A percentile compares a stretch with the other conserved stretches of the same genome.
These are phyloP conservation scores for Phymanthus crucifer DNA, from an alignment of 92 coral and sea anemone genomes.

Conservation along the genomic window DNA sequence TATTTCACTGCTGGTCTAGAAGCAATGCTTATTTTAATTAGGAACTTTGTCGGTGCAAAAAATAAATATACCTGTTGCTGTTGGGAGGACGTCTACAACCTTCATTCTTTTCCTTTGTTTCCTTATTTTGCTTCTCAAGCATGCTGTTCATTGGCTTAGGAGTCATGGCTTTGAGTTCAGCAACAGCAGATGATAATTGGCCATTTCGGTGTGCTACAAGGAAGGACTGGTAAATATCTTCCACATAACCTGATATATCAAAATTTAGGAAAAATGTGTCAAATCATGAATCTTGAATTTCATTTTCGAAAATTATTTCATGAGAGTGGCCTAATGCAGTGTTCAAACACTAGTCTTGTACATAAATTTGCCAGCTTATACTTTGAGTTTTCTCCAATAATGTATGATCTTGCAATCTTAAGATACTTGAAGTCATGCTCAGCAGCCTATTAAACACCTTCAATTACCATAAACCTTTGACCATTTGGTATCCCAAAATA, in stretches of 20 bases:
- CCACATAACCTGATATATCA: neutral
- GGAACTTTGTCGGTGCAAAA: conserved; percentile 8
- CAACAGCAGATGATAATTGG: conserved; percentile 21
- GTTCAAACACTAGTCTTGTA: no score
- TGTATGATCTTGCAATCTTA: no score
- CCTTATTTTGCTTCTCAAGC: conserved; percentile 28
- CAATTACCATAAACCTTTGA: neutral
- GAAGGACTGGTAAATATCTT: conserved; percentile 1
- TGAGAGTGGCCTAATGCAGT: no score
- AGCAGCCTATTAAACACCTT: neutral
- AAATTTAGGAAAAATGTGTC: neutral
- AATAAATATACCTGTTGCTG: neutral
- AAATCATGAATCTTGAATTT: no score
- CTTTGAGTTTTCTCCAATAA: no score
- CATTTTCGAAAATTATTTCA: no score
- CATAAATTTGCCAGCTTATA: no score
- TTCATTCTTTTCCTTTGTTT: conserved; percentile 33
- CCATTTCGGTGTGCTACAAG: conserved; percentile 2
- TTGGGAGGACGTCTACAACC: conserved; percentile 38
- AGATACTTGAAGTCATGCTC: neutral
- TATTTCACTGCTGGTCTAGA: no score
- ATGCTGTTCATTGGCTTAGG: conserved; percentile 47
- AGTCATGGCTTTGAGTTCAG: conserved; percentile 19
- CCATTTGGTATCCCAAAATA: neutral
- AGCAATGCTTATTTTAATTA: no score